Percentiles rank a stretch among this genome's conserved stretches.
These are phyloP conservation scores for Epistrophe grossulariae DNA, from an alignment of 2,888 invertebrate species.

Conservation along the genomic window DNA sequence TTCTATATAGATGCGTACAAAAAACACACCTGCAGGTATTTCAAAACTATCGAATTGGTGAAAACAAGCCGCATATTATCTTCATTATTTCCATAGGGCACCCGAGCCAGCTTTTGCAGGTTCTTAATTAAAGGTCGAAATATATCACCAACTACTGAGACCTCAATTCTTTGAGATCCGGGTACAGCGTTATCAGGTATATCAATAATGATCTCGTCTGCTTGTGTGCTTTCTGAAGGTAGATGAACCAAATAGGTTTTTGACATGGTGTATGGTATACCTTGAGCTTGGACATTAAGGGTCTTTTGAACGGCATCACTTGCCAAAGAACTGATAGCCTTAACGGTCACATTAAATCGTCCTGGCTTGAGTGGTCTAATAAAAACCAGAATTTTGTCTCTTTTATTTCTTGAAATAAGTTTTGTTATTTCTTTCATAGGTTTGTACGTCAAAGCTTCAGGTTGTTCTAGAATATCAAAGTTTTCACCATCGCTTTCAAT, in stretches of 20 bases:
- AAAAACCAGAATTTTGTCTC: conserved; percentile 86
- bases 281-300: conserved; percentile 89
- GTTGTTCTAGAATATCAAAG: conserved; percentile 51
- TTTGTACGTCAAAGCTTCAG: background rate
- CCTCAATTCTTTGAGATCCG: conserved; percentile 85
- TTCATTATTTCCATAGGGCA: conserved; percentile 89
- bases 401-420: conserved; percentile 36
- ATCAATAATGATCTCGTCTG: conserved; percentile 83
- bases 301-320: conserved; percentile 87
- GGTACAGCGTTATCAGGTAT: conserved; percentile 85
- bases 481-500: conserved; percentile 87
- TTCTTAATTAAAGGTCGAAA: conserved; percentile 86
- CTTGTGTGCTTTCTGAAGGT: conserved; percentile 84
- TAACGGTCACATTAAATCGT: conserved; percentile 88
- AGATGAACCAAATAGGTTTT: conserved; percentile 89
- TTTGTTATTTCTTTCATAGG: background rate
- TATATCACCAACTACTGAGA: conserved; percentile 86
- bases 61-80: conserved; percentile 88
- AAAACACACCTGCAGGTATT: conserved; percentile 85
- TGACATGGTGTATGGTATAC: conserved; percentile 87
- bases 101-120: conserved; percentile 85
- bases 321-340: conserved; percentile 84
- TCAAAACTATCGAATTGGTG: conserved; percentile 87
- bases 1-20: background rate
- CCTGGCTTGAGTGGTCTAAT: conserved; percentile 89